A percentile compares a stretch with the other conserved stretches of the same genome.
phyloP scores from a whole-genome alignment of 2,797 vertebrate species.

The Lutra lutra region DNA sequence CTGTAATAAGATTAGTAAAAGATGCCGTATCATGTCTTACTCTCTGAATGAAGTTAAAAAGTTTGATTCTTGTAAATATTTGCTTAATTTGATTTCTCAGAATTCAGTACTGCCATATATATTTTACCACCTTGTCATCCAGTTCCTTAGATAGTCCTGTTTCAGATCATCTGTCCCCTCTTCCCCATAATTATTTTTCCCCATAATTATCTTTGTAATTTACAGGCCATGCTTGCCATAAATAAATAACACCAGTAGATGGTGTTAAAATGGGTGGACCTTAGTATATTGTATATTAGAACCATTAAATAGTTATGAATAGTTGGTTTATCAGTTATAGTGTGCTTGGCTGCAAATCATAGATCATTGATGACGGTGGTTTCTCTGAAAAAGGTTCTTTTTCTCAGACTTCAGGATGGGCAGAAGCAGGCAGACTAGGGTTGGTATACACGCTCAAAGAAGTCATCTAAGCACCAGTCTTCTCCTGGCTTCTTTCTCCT shows the following conservation, averaged over 20 bases:
- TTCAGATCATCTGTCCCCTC: background rate
- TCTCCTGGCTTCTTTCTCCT: background rate
- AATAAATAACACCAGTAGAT: background rate
- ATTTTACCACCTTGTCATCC: background rate
- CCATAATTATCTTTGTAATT: background rate
- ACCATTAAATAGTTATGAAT: background rate
- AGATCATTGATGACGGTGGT: background rate
- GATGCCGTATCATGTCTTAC: background rate
- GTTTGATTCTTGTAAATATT: background rate
- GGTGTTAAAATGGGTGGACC: background rate
- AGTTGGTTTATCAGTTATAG: background rate
- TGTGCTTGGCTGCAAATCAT: background rate
- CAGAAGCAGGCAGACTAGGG: background rate
- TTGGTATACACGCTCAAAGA: background rate
- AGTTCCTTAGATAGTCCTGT: background rate
- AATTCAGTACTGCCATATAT: background rate
- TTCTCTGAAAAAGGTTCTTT: background rate
- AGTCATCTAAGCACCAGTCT: background rate
- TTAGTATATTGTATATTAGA: background rate
- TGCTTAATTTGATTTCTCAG: conserved; percentile 3
- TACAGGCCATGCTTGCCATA: background rate
- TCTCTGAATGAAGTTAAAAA: conserved; percentile 9
- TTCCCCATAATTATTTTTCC: background rate
- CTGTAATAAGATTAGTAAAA: background rate
- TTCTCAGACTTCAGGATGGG: background rate